These are phyloP conservation scores for Percina caprodes DNA, from an alignment of 2,113 vertebrate species.

Conservation along the genomic window DNA sequence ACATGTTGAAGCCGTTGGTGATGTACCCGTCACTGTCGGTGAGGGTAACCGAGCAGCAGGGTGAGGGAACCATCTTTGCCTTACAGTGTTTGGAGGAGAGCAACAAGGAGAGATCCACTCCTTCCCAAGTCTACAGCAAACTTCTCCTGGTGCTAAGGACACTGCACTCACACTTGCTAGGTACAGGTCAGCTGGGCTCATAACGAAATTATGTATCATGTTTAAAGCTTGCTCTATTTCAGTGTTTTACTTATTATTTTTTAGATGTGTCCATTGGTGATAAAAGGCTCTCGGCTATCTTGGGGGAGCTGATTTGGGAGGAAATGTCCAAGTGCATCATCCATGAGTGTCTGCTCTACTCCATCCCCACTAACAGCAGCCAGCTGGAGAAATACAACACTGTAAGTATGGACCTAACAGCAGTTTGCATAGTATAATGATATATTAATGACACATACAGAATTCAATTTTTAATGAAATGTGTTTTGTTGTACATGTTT, in stretches of 20 bases:
- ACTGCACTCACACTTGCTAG: slow-evolving; percentile 88
- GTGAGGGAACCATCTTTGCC: slow-evolving; percentile 77
- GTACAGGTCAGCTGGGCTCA: slow-evolving; percentile 69
- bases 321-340: slow-evolving; percentile 93
- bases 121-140: slow-evolving; percentile 89
- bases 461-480: not conserved
- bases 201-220: too few species aligned
- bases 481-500: not conserved
- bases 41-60: slow-evolving; percentile 81
- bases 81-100: slow-evolving; percentile 79
- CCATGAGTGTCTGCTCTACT: slow-evolving; percentile 91
- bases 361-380: slow-evolving; percentile 93
- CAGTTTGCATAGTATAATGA: not conserved
- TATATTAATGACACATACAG: not conserved
- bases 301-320: slow-evolving; percentile 93
- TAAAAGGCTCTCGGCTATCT: slow-evolving; percentile 83
- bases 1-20: slow-evolving; percentile 90
- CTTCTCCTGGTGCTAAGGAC: slow-evolving; percentile 87
- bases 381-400: slow-evolving; percentile 91
- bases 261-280: slow-evolving; percentile 85
- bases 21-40: slow-evolving; percentile 83
- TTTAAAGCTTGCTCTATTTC: not conserved
- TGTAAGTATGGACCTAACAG: slow-evolving; percentile 83
- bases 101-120: slow-evolving; percentile 81
- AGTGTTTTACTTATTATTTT: slow-evolving; percentile 22